These are phyloP conservation scores for Stegastes partitus DNA, from an alignment of 2,113 vertebrate genomes.

Conservation along the genomic window DNA sequence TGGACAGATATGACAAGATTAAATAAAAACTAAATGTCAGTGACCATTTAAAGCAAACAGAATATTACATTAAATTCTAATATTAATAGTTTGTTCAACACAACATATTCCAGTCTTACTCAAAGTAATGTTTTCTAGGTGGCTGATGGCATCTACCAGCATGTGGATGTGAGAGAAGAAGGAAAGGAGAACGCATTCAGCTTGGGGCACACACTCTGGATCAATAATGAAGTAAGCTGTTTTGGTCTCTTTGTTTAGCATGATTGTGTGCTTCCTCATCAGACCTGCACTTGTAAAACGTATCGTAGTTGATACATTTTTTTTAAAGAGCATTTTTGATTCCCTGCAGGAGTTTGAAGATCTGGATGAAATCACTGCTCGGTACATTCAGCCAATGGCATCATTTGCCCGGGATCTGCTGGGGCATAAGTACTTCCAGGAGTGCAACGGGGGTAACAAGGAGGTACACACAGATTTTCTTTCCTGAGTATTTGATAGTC, in stretches of 20 bases:
- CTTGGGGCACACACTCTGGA: constrained; percentile 96
- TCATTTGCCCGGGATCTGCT: constrained; percentile 96
- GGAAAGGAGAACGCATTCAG: constrained; percentile 99
- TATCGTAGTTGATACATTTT: background rate
- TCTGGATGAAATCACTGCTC: constrained; percentile 97
- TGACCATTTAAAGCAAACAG: background rate
- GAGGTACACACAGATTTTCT: constrained; percentile 84
- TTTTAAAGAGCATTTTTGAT: background rate
- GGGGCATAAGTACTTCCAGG: constrained; percentile 97
- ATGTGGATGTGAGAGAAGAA: constrained; percentile 95
- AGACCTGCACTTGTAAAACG: background rate
- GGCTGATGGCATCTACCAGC: constrained; percentile 96
- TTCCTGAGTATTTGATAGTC: background rate
- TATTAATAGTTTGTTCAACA: background rate
- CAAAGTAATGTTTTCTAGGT: constrained; percentile 75
- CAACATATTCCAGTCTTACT: background rate
- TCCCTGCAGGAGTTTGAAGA: constrained; percentile 95
- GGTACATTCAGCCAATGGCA: constrained; percentile 98
- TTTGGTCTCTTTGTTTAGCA: background rate
- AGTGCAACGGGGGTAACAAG: constrained; percentile 91
- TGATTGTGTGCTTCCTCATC: background rate
- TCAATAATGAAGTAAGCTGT: constrained; percentile 91
- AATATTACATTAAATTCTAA: background rate
- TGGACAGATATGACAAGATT: background rate
- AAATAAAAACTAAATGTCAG: background rate